Base-by-base conservation (phyloP, 2,113 vertebrate species). In the Corythornis cristatus region DNA sequence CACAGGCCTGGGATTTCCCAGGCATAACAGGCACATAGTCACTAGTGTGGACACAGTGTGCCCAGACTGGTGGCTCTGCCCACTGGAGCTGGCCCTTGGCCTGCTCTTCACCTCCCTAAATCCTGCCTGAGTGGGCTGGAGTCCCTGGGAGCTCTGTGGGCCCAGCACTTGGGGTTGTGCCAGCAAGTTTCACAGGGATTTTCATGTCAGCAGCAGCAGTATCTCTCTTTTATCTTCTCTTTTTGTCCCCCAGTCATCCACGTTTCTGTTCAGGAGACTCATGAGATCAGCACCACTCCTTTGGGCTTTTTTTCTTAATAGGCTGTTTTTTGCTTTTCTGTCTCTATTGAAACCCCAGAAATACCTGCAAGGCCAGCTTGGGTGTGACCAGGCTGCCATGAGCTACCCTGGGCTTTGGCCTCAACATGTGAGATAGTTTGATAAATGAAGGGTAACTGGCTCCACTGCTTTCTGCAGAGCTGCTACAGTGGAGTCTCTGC, bases 131-230 rank as follows among this genome's bases (percentile, higher is more conserved):
- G 60, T 31, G 83, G 60, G 40, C 16, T 5, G 9, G 40, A 43
- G 22, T 43, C 50, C 20, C 51, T 37, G 53, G 58, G 29, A 50
- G 19, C 76, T 56, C 35, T 0, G 0, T 45, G 42, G 48, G 40
- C 40, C 45, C 7, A 4, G 8, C 65, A 2, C 5, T 5, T 37
- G 1, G 4, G 35, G 68, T 67, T 77, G 60, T 45, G 67, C 75
- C 67, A 18, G 42, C 37, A 2, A 1, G 19, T 82, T 67, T 84
- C 74, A 46, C 3, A 1, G 71, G 48, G 22, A 12, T 72, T 82
- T 82, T 13, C 31, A 35, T 5, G 48, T 54, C 33, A 82, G 22
- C 2, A 3, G 37, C 37, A 37, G 37, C 37, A 37, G 37, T 37
- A 37, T 37, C 37, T 37, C 37, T 37, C 37, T 37, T 37, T 37